phyloP scores from a whole-genome alignment of 2,797 vertebrate genomes.

The Anabacerthia variegaticeps region DNA sequence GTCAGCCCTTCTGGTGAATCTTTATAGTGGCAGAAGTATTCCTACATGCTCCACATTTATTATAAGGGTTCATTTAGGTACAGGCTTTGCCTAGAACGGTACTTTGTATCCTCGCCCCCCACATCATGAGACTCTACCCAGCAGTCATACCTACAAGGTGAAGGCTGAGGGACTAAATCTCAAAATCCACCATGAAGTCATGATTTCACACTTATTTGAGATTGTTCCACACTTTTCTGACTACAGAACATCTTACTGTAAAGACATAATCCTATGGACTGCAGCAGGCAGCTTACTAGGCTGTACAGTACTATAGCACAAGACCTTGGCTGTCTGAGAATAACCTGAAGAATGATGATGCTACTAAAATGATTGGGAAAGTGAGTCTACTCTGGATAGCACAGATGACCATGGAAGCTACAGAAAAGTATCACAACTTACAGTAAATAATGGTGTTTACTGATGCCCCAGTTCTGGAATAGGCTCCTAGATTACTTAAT shows the following conservation, averaged over 20 bases:
- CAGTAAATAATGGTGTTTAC: not conserved
- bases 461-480: not conserved
- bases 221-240: not conserved
- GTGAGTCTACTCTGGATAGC: not conserved
- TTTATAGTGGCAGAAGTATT: not conserved
- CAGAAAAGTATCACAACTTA: not conserved
- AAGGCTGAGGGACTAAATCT: not conserved
- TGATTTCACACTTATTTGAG: not conserved
- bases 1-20: not conserved
- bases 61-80: not conserved
- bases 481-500: not conserved
- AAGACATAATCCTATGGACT: not conserved
- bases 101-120: not conserved
- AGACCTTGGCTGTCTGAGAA: not conserved
- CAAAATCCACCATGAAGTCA: not conserved
- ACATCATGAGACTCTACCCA: fast-evolving
- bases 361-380: not conserved
- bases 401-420: not conserved
- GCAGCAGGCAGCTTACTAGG: not conserved
- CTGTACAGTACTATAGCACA: not conserved
- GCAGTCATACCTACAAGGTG: not conserved
- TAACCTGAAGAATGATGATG: not conserved
- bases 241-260: not conserved
- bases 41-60: not conserved
- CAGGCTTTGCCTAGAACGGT: not conserved